These are phyloP conservation scores for Thysanoteuthis rhombus DNA, from an alignment of 2,888 invertebrate genomes.

Conservation along the genomic window DNA sequence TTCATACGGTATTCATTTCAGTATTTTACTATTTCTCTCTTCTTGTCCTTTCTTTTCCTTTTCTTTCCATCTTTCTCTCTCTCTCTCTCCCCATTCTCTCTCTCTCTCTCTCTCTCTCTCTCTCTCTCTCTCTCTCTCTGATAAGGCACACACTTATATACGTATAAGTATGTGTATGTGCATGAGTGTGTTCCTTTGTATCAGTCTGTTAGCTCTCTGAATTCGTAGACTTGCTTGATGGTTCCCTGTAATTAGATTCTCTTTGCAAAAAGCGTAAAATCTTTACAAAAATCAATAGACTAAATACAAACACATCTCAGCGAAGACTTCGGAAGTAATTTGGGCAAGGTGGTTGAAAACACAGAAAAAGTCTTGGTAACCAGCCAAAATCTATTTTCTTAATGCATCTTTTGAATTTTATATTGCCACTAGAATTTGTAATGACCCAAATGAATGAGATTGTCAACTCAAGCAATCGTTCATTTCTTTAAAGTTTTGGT, in stretches of 20 bases:
- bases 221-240: not conserved
- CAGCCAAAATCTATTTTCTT: not conserved
- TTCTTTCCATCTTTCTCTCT: not conserved
- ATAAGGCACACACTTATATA: no score
- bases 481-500: not conserved
- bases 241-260: not conserved
- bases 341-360: not conserved
- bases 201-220: not conserved
- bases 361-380: not conserved
- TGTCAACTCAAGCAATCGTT: not conserved
- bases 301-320: constrained; percentile 12
- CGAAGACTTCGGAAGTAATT: not conserved
- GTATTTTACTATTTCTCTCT: not conserved
- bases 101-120: not conserved
- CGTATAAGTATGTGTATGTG: not conserved
- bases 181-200: not conserved
- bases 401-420: not conserved
- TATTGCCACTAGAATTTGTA: not conserved
- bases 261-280: not conserved
- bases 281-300: constrained; percentile 12
- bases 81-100: not conserved
- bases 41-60: not conserved
- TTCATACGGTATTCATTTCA: not conserved
- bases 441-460: constrained; percentile 12
- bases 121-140: not conserved